A percentile compares a stretch with the other conserved stretches of the same genome.
These are phyloP conservation scores for Drosophila longiperda DNA, from an alignment of 2,888 invertebrate species.

Conservation along the genomic window DNA sequence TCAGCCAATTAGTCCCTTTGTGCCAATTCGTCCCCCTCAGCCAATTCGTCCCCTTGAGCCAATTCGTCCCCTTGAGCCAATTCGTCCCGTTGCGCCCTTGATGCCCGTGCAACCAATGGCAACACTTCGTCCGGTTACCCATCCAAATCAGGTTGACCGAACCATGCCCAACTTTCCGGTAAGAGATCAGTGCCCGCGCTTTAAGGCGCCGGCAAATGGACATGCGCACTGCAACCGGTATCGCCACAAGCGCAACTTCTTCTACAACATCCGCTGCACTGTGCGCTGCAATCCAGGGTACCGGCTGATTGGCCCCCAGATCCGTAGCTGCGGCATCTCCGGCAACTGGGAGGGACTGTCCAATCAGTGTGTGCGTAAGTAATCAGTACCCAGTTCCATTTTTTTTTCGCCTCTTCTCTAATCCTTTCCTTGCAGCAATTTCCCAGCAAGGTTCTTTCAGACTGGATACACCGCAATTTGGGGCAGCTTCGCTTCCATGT, in stretches of 20 bases:
- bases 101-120: constrained; percentile 30
- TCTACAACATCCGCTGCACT: constrained; percentile 83
- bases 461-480: neutral
- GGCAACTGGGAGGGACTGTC: constrained; percentile 86
- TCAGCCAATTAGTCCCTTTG: neutral
- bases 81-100: constrained; percentile 1
- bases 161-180: constrained; percentile 46
- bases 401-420: neutral
- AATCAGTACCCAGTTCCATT: neutral
- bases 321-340: constrained; percentile 85
- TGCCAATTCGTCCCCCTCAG: neutral
- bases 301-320: constrained; percentile 86
- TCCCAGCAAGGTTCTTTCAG: constrained; percentile 13
- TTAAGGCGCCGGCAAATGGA: constrained; percentile 82
- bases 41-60: neutral
- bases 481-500: constrained; percentile 84
- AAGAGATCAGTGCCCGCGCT: constrained; percentile 80
- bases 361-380: constrained; percentile 86
- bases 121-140: constrained; percentile 12
- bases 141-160: neutral
- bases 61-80: neutral
- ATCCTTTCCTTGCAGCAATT: neutral
- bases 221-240: constrained; percentile 83
- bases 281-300: constrained; percentile 85
- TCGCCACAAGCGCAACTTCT: constrained; percentile 82